Evolutionary conservation across 2,113 vertebrate species (phyloP), one percentile per base, ranked within the genome.

Genomic region (Anser brachyrhynchus): DNA sequence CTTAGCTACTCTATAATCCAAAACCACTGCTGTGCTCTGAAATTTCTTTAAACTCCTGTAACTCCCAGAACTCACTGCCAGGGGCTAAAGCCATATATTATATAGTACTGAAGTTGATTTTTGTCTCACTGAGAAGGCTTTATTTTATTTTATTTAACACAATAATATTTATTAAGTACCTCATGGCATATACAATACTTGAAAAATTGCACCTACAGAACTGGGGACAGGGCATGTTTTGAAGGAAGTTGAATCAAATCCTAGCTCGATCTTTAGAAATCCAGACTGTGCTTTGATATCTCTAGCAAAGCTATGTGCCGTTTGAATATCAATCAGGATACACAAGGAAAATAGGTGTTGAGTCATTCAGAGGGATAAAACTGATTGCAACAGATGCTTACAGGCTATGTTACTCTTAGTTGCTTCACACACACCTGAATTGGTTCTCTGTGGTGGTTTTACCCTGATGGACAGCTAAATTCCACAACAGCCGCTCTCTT

Each of bases 81-180:
- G 33, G 29, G 43, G 46, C 88, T 97, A 91, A 96, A 95, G 13
- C 14, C 33, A 52, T 91, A 78, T 67, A 65, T 95, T 90, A 94
- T 51, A n/a, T 55, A 28, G 25, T 64, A 29, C 15, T 69, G 70
- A 95, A 81, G 66, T 1, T 83, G 75, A 95, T 95, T 54, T 92
- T 66, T 94, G 67, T 94, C 67, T 91, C 62, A 65, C 57, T 84
- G 74, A 89, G 62, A 94, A 86, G 31, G 44, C 2, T 95, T 83
- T 52, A 26, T 95, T 95, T 92, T 91, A 82, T 92, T 95, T 95
- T 88, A 93, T 87, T 93, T 70, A 69, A 57, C 52, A 73, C 20
- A 77, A 41, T 76, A 89, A 44, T 78, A 89, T 95, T 84, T 93
- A 95, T 94, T 96, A 94, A 95, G 35, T 37, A 28, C 61, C 21